These are phyloP conservation scores for Cryptus viduatorius DNA, from an alignment of 2,888 invertebrate genomes.

Conservation along the genomic window DNA sequence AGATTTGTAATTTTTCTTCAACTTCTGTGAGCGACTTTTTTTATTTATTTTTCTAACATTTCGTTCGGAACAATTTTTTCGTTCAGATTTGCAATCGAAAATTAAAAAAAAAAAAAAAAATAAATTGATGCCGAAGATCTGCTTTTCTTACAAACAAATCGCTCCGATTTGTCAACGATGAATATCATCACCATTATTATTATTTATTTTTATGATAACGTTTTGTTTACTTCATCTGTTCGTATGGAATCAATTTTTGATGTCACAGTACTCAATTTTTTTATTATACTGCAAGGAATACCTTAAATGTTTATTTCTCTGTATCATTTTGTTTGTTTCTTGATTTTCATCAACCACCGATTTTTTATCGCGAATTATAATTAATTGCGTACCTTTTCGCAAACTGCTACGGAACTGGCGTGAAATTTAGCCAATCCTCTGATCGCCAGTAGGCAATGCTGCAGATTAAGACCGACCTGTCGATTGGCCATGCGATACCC, in stretches of 20 bases:
- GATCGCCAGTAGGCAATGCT: constrained; percentile 85
- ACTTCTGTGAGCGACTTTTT: no score
- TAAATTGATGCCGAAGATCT: no score
- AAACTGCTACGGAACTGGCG: constrained; percentile 86
- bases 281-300: neutral
- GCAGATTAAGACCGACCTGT: constrained; percentile 86
- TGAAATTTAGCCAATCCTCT: constrained; percentile 86
- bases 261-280: neutral
- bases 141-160: no score
- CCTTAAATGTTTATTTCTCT: no score
- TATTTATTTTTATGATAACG: no score
- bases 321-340: neutral
- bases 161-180: no score
- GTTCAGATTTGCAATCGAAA: no score
- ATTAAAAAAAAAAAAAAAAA: no score
- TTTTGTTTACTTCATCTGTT: neutral
- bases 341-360: neutral
- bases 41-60: no score
- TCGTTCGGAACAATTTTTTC: no score
- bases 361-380: neutral
- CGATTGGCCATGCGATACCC: constrained; percentile 86
- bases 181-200: no score
- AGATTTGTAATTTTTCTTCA: no score
- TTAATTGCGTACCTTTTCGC: constrained; percentile 83
- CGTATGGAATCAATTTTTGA: neutral